These are phyloP conservation scores for Sarcophilus harrisii DNA, from an alignment of 2,797 vertebrate genomes.

Conservation along the genomic window DNA sequence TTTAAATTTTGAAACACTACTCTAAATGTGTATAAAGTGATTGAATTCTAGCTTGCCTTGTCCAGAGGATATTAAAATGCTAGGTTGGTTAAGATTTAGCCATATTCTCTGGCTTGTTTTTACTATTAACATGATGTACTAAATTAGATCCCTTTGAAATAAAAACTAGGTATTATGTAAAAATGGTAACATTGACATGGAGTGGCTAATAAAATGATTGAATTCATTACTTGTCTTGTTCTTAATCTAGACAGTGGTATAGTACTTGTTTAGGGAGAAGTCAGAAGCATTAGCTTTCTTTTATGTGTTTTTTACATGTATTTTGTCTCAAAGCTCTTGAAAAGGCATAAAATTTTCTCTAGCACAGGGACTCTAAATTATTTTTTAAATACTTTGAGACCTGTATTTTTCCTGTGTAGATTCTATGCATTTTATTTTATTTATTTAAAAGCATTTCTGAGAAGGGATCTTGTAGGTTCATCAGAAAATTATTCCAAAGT, in stretches of 20 bases:
- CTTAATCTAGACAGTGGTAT: slow-evolving; percentile 58
- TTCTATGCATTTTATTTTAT: not conserved
- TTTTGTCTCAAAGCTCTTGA: slow-evolving; percentile 37
- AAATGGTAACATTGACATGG: slow-evolving; percentile 94
- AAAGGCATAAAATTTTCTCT: slow-evolving; percentile 43
- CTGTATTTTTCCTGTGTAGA: not conserved
- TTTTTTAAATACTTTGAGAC: not conserved
- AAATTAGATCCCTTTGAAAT: slow-evolving; percentile 88
- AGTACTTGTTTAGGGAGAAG: slow-evolving; percentile 5
- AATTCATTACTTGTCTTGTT: slow-evolving; percentile 80
- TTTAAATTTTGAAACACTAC: slow-evolving; percentile 81
- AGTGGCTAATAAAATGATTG: slow-evolving; percentile 93
- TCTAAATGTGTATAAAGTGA: slow-evolving; percentile 83
- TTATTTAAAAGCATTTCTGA: not conserved
- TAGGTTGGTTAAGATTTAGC: slow-evolving; percentile 82
- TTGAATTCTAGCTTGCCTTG: slow-evolving; percentile 84
- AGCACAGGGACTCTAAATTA: not conserved
- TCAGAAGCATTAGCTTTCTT: not conserved
- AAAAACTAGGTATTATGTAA: slow-evolving; percentile 91
- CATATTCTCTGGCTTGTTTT: slow-evolving; percentile 83
- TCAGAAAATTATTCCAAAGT: not conserved
- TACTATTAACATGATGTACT: slow-evolving; percentile 87
- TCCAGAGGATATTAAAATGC: slow-evolving; percentile 79
- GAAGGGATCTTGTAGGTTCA: not conserved
- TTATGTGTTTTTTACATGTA: slow-evolving; percentile 22